Evolutionary conservation across 2,113 vertebrate species (phyloP).

Genomic region (Condylura cristata): DNA sequence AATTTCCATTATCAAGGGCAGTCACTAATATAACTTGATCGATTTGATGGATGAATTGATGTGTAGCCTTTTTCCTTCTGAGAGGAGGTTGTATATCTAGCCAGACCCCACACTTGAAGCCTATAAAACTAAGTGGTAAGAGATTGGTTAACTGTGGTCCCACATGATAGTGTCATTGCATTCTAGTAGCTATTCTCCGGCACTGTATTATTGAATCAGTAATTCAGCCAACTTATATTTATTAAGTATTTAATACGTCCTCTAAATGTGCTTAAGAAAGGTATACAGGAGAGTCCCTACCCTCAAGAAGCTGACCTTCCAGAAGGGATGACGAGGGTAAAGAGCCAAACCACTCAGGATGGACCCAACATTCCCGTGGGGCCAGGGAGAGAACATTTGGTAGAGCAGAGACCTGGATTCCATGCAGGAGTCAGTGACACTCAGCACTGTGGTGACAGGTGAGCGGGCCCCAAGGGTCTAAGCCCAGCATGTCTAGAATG

Average conservation of each 20-base stretch:
- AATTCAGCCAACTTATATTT: slow-evolving; percentile 7
- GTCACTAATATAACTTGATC: not conserved
- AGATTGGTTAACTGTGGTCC: not conserved
- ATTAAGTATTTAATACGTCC: not conserved
- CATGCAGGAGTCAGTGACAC: not conserved
- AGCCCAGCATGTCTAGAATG: too few relatives aligned
- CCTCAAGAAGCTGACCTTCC: not conserved
- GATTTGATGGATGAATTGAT: not conserved
- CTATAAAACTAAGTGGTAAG: not conserved
- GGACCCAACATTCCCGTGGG: fast-evolving
- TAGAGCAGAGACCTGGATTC: too few relatives aligned
- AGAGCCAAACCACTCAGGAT: fast-evolving
- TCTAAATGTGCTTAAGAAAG: not conserved
- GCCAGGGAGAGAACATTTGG: not conserved
- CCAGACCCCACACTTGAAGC: not conserved
- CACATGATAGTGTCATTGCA: not conserved
- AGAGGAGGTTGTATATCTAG: not conserved
- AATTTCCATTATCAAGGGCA: not conserved
- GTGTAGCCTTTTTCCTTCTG: not conserved
- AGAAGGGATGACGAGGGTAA: not conserved
- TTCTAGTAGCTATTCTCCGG: not conserved
- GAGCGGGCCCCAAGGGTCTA: not conserved
- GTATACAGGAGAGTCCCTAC: not conserved
- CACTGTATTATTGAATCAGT: slow-evolving; percentile 44
- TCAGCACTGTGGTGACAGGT: not conserved